Base-by-base conservation (phyloP, 2,888 invertebrate species). In the Rhaphigaster nebulosa region DNA sequence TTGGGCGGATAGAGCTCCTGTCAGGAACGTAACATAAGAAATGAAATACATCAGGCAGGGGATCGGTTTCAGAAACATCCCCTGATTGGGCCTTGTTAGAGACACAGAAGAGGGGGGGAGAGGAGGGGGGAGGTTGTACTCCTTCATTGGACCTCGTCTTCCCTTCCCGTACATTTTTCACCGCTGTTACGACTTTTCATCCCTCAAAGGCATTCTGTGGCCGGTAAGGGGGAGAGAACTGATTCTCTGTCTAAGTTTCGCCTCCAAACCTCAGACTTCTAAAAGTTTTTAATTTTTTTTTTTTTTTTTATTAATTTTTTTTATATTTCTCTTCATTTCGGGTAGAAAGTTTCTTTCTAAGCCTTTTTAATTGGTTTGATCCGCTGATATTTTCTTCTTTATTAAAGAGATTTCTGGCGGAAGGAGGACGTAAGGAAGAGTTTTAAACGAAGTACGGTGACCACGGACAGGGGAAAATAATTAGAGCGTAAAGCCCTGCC, bases 301-400 rank as follows among this genome's bases (percentile, higher is more conserved):
- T 41, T 80, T 41, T 80, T 41, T n/a, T n/a, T n/a, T n/a, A n/a
- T n/a, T n/a, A n/a, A 13, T 26, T 76, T 18, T 38, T 84, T 84
- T 50, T 84, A 41, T 84, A 41, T 50, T 50, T 50, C 84, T 41
- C 84, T 45, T 84, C 84, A 84, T 84, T 84, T 23, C 84, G 84
- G 45, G 5, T 50, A n/a, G 18, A 84, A 84, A 84, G 45, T 84
- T 50, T 84, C 84, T 84, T 84, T 45, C 50, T 84, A 84, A 84
- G 84, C 84, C 84, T 84, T 84, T 84, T 84, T 84, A 84, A 84
- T 84, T 84, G 84, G 84, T 45, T 80, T 80, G 80, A 80, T 80
- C 80, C 84, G 26, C n/a, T 84, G 84, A 84, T 84, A 84, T 84
- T 84, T 84, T 84, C 84, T 84, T n/a, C 84, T 45, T 84, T 84